phyloP scores from a whole-genome alignment of 2,113 vertebrate genomes.

The Aix galericulata region DNA sequence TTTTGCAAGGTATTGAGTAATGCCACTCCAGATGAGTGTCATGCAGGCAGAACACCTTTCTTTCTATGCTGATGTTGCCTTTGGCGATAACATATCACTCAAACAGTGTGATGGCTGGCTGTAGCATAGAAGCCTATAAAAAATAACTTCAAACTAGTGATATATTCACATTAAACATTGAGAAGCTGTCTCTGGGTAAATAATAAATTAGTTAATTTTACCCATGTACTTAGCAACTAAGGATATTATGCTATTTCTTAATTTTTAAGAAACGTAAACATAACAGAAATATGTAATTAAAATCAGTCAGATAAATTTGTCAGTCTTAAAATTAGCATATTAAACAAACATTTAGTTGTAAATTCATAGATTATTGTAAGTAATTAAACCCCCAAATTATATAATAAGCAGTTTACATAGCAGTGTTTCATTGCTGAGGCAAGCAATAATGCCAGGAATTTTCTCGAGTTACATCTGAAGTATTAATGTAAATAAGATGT shows the following conservation, averaged over 20 bases:
- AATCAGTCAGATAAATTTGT: background rate
- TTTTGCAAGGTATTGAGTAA: constrained; percentile 19
- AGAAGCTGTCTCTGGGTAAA: background rate
- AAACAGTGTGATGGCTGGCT: background rate
- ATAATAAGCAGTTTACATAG: background rate
- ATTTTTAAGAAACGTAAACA: background rate
- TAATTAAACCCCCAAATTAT: background rate
- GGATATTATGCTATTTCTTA: background rate
- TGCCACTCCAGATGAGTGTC: constrained; percentile 26
- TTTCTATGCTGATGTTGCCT: background rate
- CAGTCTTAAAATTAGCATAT: background rate
- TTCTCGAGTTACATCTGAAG: background rate
- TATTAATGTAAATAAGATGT: background rate
- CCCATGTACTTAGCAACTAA: background rate
- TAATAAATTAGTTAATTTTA: background rate
- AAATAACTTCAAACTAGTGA: background rate
- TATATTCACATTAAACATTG: background rate
- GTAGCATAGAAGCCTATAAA: background rate
- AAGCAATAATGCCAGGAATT: background rate
- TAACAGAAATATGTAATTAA: background rate
- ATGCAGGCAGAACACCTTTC: constrained; percentile 16
- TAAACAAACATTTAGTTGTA: background rate
- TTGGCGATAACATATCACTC: background rate
- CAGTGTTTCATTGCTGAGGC: background rate
- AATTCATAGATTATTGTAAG: background rate